Evolutionary conservation across 2,888 invertebrate genomes (phyloP).

Genomic region (Crocallis elinguaria): DNA sequence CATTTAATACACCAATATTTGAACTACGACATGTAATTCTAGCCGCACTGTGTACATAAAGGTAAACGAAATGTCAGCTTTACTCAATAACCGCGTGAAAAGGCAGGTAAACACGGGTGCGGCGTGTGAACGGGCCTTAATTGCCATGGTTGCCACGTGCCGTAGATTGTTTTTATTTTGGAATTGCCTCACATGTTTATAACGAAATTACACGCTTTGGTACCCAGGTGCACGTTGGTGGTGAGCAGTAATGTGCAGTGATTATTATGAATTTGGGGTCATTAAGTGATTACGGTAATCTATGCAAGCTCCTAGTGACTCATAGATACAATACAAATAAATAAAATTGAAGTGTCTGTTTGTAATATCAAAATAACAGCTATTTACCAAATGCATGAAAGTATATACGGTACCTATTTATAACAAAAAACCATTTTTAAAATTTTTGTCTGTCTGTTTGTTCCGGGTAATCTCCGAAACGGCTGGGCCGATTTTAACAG

Average conservation of each 20-base stretch:
- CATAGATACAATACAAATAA: no score
- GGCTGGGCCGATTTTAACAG: no score
- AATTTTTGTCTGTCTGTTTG: no score
- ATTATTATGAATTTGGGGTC: conserved; percentile 20
- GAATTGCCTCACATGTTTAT: conserved; percentile 55
- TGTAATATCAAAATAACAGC: no score
- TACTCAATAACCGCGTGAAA: conserved; percentile 38
- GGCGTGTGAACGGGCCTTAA: conserved; percentile 56
- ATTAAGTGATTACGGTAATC: conserved; percentile 18
- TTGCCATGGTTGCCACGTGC: conserved; percentile 68
- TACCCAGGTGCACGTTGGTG: conserved; percentile 44
- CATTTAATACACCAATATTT: conserved; percentile 25
- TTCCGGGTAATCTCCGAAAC: no score
- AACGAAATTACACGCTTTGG: conserved; percentile 65
- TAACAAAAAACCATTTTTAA: no score
- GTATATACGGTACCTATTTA: no score
- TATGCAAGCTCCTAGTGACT: no score
- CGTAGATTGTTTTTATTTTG: conserved; percentile 66
- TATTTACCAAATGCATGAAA: no score
- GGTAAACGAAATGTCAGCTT: conserved; percentile 36
- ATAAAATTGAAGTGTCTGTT: no score
- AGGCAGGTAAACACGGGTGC: conserved; percentile 51
- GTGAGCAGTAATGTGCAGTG: conserved; percentile 28
- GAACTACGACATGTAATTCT: conserved; percentile 17
- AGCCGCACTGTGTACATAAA: conserved; percentile 32